These are phyloP conservation scores for Mus spicilegus DNA, from an alignment of 2,113 vertebrate species.

Conservation along the genomic window DNA sequence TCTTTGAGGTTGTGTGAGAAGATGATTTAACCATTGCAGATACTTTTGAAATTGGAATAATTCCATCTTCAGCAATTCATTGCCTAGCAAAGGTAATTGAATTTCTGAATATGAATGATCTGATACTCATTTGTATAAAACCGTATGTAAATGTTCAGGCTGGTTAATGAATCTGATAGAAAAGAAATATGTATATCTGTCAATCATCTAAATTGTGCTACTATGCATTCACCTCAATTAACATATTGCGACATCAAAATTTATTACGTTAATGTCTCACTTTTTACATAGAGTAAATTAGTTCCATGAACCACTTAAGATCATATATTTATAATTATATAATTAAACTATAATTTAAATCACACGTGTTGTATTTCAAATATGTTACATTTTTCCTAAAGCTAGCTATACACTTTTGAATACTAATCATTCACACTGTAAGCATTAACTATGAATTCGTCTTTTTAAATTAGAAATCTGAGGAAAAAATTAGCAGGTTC, in stretches of 20 bases:
- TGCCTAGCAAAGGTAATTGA: not conserved
- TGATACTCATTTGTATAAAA: not conserved
- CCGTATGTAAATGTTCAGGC: not conserved
- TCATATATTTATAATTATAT: not conserved
- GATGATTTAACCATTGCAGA: not conserved
- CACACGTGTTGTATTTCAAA: not conserved
- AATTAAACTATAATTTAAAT: not conserved
- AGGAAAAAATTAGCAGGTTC: not conserved
- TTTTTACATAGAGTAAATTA: not conserved
- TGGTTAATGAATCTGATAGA: not conserved
- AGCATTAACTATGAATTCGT: not conserved
- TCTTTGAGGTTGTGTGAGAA: not conserved
- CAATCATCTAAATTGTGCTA: not conserved
- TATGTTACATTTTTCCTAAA: not conserved
- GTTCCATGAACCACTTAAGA: not conserved
- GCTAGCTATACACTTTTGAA: not conserved
- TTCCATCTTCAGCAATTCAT: constrained; percentile 4
- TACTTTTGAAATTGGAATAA: not conserved
- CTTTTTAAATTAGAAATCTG: not conserved
- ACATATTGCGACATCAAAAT: not conserved
- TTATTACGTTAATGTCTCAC: not conserved
- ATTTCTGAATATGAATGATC: not conserved
- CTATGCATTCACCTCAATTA: not conserved
- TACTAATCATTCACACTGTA: not conserved
- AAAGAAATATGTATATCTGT: not conserved